phyloP scores from a whole-genome alignment of 1,140 invertebrate species.

The Lerema accius region DNA sequence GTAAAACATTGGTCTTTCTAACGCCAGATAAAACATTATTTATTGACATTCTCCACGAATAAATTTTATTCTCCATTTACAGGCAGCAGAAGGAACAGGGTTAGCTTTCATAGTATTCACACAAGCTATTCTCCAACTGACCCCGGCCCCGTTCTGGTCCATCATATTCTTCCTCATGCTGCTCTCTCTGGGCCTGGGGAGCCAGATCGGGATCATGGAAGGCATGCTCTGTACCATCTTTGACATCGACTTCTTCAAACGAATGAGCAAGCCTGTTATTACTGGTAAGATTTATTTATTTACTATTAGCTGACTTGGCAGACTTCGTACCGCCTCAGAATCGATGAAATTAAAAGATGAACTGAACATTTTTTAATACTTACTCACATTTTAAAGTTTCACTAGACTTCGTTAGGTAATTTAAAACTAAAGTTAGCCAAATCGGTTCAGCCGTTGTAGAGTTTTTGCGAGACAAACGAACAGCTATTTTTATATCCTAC shows the following conservation, averaged over 20 bases:
- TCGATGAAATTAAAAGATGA: too few relatives aligned
- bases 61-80: slow-evolving; percentile 42
- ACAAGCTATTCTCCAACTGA: slow-evolving; percentile 95
- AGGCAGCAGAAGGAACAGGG: slow-evolving; percentile 97
- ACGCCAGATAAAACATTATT: slow-evolving; percentile 49
- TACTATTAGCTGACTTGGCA: too few relatives aligned
- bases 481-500: too few relatives aligned
- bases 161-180: slow-evolving; percentile 97
- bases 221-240: slow-evolving; percentile 97
- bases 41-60: slow-evolving; percentile 14
- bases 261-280: slow-evolving; percentile 93
- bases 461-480: too few relatives aligned
- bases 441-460: too few relatives aligned
- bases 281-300: too few relatives aligned
- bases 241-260: slow-evolving; percentile 94
- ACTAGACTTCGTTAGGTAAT: too few relatives aligned
- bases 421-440: too few relatives aligned
- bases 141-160: slow-evolving; percentile 95
- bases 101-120: slow-evolving; percentile 96
- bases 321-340: too few relatives aligned
- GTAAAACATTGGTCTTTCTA: too few relatives aligned
- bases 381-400: too few relatives aligned
- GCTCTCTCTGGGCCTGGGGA: slow-evolving; percentile 93
- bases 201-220: slow-evolving; percentile 95
- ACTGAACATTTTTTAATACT: too few relatives aligned